Conservation (phyloP, 2,888 invertebrate species). For the Himalopsyche japonica region DNA sequence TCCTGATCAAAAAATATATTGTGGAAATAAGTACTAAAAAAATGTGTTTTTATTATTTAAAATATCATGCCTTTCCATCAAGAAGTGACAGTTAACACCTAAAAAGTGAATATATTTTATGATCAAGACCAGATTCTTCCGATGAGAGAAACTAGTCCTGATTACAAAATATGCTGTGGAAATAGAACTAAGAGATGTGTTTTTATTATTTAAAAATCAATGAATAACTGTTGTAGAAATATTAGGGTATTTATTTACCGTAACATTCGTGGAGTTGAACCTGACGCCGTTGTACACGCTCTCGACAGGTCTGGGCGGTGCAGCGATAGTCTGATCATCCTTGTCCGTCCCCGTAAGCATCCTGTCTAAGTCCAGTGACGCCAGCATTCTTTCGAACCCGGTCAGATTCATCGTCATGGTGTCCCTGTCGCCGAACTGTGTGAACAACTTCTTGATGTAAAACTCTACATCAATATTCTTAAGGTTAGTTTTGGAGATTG, state of each 20-base stretch:
- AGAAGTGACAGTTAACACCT: too few relatives aligned
- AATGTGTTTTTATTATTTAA: too few relatives aligned
- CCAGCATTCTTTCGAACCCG: conserved; percentile 71
- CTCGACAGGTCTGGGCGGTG: conserved; percentile 19
- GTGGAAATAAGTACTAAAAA: too few relatives aligned
- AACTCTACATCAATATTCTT: conserved; percentile 56
- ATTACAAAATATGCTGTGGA: too few relatives aligned
- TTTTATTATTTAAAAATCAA: too few relatives aligned
- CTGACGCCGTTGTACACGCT: conserved; percentile 24
- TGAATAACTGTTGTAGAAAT: too few relatives aligned
- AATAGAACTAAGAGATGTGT: too few relatives aligned
- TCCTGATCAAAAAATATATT: too few relatives aligned
- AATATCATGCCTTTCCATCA: too few relatives aligned
- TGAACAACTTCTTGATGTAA: conserved; percentile 70
- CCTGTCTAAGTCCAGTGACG: conserved; percentile 61
- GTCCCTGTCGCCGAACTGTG: conserved; percentile 66
- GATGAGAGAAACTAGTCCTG: too few relatives aligned
- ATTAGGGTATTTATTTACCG: conserved; percentile 49
- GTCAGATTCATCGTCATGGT: conserved; percentile 66
- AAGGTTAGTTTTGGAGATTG: conserved; percentile 42
- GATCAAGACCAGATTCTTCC: too few relatives aligned
- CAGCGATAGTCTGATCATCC: neutral
- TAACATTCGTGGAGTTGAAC: conserved; percentile 47
- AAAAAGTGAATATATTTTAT: too few relatives aligned
- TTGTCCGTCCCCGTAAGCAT: conserved; percentile 51